Conservation (phyloP, 2,888 invertebrate species). For the Kryphioiulus occultus region DNA sequence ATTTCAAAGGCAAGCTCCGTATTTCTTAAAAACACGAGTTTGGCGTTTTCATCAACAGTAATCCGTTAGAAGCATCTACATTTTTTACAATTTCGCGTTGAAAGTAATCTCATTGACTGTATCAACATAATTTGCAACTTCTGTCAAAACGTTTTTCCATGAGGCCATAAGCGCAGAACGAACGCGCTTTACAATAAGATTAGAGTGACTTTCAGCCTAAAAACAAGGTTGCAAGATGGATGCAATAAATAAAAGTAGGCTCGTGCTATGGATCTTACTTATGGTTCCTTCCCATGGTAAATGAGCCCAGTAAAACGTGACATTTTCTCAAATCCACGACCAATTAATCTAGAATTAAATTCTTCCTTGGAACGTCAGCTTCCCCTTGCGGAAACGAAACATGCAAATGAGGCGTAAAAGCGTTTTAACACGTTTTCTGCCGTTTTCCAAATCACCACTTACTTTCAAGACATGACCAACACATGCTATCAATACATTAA, state of each 20-base stretch:
- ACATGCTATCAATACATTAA: no score
- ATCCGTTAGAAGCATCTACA: background rate
- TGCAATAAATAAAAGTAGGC: background rate
- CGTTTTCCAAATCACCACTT: no score
- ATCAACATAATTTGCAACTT: conserved; percentile 10
- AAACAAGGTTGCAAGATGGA: background rate
- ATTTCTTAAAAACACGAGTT: no score
- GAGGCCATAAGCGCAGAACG: background rate
- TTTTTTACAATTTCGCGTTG: background rate
- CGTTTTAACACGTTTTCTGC: no score
- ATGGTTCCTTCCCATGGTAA: background rate
- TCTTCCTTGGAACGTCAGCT: no score
- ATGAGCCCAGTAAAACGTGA: background rate
- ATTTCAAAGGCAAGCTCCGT: background rate
- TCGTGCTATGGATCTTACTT: background rate
- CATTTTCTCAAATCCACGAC: background rate
- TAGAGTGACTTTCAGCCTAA: background rate
- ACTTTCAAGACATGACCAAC: no score
- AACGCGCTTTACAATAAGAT: background rate
- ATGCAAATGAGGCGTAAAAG: no score
- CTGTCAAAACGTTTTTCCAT: background rate
- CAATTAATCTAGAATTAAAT: no score
- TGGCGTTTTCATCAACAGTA: no score
- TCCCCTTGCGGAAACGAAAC: no score
- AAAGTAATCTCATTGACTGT: background rate